A percentile compares a stretch with the other conserved stretches of the same genome.
Conservation (phyloP, 2,888 invertebrate genomes). For the Ophonus ardosiacus region DNA sequence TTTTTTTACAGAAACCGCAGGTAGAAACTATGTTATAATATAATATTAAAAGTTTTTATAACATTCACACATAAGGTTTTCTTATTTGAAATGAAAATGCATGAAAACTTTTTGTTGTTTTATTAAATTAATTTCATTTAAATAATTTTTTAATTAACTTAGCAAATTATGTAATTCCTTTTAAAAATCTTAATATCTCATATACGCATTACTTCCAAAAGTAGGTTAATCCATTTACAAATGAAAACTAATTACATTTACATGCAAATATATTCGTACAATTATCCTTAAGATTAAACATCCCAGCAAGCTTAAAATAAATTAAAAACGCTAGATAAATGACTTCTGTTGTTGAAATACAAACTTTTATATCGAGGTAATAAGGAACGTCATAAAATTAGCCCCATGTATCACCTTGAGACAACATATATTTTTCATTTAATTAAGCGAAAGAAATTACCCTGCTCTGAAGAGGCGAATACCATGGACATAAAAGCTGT, state of each 20-base stretch:
- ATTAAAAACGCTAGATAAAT: slow-evolving; percentile 40
- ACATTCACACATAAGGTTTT: background rate
- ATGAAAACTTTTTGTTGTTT: background rate
- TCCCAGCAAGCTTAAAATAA: slow-evolving; percentile 23
- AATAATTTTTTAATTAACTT: slow-evolving; percentile 28
- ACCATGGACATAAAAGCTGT: background rate
- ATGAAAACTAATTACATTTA: slow-evolving; percentile 58
- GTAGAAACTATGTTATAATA: background rate
- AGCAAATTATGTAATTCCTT: slow-evolving; percentile 5
- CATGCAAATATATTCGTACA: slow-evolving; percentile 53
- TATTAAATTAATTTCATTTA: slow-evolving; percentile 9
- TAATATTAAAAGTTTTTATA: background rate
- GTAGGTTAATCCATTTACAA: slow-evolving; percentile 41
- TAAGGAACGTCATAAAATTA: slow-evolving; percentile 18
- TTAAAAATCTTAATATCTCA: slow-evolving; percentile 41
- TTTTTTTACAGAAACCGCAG: background rate
- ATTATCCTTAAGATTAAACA: slow-evolving; percentile 54
- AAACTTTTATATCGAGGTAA: slow-evolving; percentile 14
- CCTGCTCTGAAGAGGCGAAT: slow-evolving; percentile 22
- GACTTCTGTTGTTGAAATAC: background rate
- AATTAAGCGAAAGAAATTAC: slow-evolving; percentile 46
- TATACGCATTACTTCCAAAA: slow-evolving; percentile 24
- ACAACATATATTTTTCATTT: slow-evolving; percentile 43
- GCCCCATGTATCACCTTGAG: slow-evolving; percentile 39
- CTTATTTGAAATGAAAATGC: background rate